Percentiles rank a stretch among this genome's conserved stretches.
Conservation (phyloP, 2,888 invertebrate genomes). For the Malthinus seriepunctatus region DNA sequence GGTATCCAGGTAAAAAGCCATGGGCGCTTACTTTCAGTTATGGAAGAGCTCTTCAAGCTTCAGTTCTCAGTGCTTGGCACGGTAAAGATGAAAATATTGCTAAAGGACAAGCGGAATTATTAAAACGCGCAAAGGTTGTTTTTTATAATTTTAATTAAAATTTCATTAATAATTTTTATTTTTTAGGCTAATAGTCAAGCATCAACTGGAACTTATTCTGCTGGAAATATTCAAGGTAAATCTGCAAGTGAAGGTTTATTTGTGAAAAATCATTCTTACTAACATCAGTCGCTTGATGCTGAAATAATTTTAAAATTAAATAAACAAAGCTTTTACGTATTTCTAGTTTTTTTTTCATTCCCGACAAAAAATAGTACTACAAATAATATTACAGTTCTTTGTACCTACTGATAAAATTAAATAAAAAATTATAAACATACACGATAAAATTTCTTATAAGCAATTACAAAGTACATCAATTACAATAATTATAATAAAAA, state of each 20-base stretch:
- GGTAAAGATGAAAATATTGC: conserved; percentile 84
- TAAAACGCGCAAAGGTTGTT: conserved; percentile 82
- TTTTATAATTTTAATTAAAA: background rate
- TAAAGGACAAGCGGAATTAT: conserved; percentile 80
- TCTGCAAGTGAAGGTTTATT: conserved; percentile 89
- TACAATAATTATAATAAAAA: too few relatives aligned
- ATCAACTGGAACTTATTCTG: conserved; percentile 85
- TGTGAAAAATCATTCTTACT: conserved; percentile 96
- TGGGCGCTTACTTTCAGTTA: conserved; percentile 96
- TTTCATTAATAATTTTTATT: background rate
- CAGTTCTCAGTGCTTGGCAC: conserved; percentile 91
- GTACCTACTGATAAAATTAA: too few relatives aligned
- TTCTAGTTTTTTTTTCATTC: background rate
- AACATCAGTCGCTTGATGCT: conserved; percentile 52
- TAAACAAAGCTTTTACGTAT: background rate
- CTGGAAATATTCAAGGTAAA: conserved; percentile 82
- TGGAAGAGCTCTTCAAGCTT: conserved; percentile 94
- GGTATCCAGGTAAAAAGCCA: conserved; percentile 81
- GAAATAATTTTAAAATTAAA: background rate
- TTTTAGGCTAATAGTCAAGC: conserved; percentile 90
- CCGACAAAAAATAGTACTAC: background rate
- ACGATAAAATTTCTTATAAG: too few relatives aligned
- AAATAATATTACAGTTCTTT: too few relatives aligned
- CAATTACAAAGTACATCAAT: too few relatives aligned
- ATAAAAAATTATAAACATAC: too few relatives aligned